Evolutionary conservation across 2,797 vertebrate genomes (phyloP), one percentile per base, ranked within the genome.

Genomic region (Jordanella pulchra): DNA sequence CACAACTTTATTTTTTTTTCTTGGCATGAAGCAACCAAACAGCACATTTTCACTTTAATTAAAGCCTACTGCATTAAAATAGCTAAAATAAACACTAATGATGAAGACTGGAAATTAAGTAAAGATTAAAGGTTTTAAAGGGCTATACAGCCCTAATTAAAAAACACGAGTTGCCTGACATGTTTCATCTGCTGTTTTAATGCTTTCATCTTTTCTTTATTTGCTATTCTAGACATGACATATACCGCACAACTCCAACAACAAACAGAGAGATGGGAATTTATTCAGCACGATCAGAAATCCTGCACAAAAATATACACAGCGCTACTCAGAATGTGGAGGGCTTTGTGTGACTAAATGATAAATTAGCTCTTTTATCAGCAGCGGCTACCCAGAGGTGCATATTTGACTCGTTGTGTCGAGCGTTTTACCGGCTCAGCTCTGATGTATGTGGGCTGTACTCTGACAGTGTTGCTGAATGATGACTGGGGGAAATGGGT

Each of bases 401-500:
- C 84, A 84, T 80, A 90, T 87, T 87, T 83, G 86, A 87, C 89
- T 86, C 78, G 75, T 83, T 61, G 68, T 83, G 81, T 61, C 82
- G 74, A 81, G 80, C 80, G 47, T 86, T 90, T 87, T 69, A 86
- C 77, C 61, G 76, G 79, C 83, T 89, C 79, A 51, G 60, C 81
- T 70, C 74, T 86, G 86, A 90, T 89, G 45, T 84, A 88, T 88
- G 86, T 72, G 71, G 75, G 74, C 85, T 84, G 77, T 51, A 80
- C 87, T 88, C 86, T 88, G 87, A 86, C 82, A 80, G 76, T 63
- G 86, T 75, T 11, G 53, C 80, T 89, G 87, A 92, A 85, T 77
- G 84, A 92, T 87, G 89, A 93, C 89, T 91, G 82, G 78, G 84
- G 89, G 82, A 89, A 91, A 90, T 87, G 84, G 88, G 88, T 90